These are phyloP conservation scores for Smutsia temminckii DNA, from an alignment of 2,797 vertebrate genomes.

Conservation along the genomic window DNA sequence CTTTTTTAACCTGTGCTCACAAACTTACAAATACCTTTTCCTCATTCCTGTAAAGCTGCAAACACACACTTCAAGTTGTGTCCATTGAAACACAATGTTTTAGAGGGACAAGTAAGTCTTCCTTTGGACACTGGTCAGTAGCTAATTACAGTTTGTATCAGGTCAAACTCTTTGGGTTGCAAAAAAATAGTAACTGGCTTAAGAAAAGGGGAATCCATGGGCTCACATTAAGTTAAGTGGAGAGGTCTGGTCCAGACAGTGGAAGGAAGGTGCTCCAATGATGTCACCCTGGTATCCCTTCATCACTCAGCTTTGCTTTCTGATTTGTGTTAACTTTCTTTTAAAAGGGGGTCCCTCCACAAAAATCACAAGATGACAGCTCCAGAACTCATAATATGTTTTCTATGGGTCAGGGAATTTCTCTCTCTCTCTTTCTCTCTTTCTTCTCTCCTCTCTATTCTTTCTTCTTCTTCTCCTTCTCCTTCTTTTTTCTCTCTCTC, in stretches of 20 bases:
- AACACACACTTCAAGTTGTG: not conserved
- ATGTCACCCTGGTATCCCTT: not conserved
- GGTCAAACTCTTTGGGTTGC: not conserved
- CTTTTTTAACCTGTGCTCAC: conserved; percentile 69
- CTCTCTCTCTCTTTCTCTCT: not conserved
- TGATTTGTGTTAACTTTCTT: not conserved
- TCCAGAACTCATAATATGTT: not conserved
- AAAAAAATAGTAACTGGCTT: not conserved
- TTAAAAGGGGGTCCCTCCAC: not conserved
- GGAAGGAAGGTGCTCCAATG: not conserved
- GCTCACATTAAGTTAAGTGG: rapidly evolving
- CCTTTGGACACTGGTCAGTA: not conserved
- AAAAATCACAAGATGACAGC: not conserved
- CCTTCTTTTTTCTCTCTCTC: not conserved
- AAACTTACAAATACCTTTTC: conserved; percentile 39
- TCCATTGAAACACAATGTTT: not conserved
- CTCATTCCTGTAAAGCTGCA: not conserved
- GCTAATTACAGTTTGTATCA: not conserved
- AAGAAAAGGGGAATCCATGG: not conserved
- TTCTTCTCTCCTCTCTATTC: not conserved
- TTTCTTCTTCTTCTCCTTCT: not conserved
- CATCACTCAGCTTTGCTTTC: not conserved
- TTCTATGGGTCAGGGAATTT: not conserved
- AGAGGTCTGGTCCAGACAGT: not conserved
- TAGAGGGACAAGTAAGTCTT: not conserved